Evolutionary conservation across 2,797 vertebrate species (phyloP).

Genomic region (Pipistrellus pygmaeus): DNA sequence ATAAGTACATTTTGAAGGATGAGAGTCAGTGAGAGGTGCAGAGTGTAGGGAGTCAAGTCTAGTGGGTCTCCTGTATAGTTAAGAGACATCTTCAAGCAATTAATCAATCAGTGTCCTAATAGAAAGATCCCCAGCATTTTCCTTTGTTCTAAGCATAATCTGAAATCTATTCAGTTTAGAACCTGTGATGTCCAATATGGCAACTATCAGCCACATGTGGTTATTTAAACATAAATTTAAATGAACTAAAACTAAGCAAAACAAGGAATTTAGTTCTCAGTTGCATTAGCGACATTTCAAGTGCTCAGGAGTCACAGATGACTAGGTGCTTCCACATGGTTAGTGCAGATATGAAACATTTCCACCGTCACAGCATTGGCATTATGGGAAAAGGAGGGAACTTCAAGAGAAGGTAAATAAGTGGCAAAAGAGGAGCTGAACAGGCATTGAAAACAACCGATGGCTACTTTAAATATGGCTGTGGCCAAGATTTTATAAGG

Average conservation of each 20-base stretch:
- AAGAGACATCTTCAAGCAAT: neutral
- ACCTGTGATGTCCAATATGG: neutral
- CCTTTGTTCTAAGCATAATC: neutral
- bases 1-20: neutral
- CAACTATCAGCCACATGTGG: neutral
- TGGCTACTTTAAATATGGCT: neutral
- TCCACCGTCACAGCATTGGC: neutral
- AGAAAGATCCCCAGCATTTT: neutral
- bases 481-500: neutral
- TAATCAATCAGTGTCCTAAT: neutral
- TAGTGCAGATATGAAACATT: neutral
- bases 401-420: neutral
- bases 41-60: neutral
- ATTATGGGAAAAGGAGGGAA: neutral
- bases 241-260: neutral
- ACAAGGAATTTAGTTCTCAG: neutral
- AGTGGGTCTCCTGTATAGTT: neutral
- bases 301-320: neutral
- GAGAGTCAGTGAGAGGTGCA: neutral
- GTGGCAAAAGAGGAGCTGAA: neutral
- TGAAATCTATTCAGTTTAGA: neutral
- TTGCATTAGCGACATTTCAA: neutral
- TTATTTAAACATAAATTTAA: conserved; percentile 17
- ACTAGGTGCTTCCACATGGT: too few species aligned
- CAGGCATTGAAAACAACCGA: neutral